phyloP scores from a whole-genome alignment of 2,113 vertebrate genomes.

The Smithornis capensis region DNA sequence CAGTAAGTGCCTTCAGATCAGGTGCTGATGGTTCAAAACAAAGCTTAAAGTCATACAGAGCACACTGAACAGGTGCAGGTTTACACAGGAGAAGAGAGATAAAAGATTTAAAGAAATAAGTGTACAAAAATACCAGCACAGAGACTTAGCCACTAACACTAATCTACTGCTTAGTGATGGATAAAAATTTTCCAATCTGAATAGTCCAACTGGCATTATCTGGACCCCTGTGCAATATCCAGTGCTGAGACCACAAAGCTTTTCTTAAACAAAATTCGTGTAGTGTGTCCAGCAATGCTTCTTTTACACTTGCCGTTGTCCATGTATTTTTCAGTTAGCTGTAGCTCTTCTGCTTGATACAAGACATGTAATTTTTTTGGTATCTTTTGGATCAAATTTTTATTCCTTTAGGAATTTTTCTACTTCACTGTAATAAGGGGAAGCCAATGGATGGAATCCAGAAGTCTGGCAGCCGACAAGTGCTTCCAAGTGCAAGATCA shows the following conservation, averaged over 20 bases:
- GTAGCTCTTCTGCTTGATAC: neutral
- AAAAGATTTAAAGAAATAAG: neutral
- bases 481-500: conserved; percentile 14
- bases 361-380: neutral
- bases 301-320: neutral
- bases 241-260: neutral
- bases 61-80: neutral
- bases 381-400: neutral
- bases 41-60: neutral
- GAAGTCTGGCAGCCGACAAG: neutral
- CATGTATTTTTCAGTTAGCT: neutral
- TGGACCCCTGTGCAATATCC: neutral
- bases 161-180: neutral
- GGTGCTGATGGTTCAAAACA: neutral
- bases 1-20: neutral
- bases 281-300: neutral
- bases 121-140: neutral
- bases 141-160: neutral
- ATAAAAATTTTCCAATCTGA: neutral
- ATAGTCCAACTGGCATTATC: neutral
- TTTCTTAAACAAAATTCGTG: neutral
- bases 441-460: neutral
- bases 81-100: neutral
- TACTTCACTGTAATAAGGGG: neutral
- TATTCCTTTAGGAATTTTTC: neutral